Conservation (phyloP, 2,113 vertebrate genomes). For the Nibea coibor region DNA sequence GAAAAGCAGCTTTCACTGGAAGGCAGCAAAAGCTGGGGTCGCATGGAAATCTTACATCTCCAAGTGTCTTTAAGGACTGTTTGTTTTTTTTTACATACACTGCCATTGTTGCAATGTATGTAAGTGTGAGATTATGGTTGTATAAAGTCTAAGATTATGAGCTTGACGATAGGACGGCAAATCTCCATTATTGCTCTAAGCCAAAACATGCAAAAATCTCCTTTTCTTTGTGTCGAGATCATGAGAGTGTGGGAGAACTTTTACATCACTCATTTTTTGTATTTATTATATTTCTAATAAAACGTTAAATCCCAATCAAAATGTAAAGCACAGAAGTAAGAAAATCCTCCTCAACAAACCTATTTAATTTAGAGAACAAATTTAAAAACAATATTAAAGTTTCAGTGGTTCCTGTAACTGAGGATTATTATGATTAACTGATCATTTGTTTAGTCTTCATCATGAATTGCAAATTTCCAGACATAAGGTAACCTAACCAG, state of each 20-base stretch:
- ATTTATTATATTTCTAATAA: neutral
- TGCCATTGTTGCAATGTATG: constrained; percentile 41
- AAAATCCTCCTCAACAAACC: neutral
- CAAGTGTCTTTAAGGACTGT: neutral
- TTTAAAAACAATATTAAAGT: neutral
- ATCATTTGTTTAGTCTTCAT: neutral
- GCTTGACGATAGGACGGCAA: constrained; percentile 18
- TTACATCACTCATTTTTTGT: neutral
- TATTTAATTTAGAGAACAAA: neutral
- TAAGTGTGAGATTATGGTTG: constrained; percentile 53
- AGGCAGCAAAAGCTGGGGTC: constrained; percentile 27
- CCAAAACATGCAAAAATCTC: constrained; percentile 16
- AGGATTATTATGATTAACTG: neutral
- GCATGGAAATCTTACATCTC: constrained; percentile 13
- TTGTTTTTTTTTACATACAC: neutral
- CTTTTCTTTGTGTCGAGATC: neutral
- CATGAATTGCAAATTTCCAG: no score
- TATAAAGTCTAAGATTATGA: constrained; percentile 42
- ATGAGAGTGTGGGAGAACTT: neutral
- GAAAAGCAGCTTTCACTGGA: constrained; percentile 73
- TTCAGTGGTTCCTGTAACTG: no score
- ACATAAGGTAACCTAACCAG: no score
- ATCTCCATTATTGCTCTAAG: constrained; percentile 4
- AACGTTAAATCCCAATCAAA: no score
- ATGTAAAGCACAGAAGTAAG: neutral